Evolutionary conservation across 1,140 invertebrate species (phyloP), one percentile per base, ranked within the genome.

Genomic region (Temnothorax longispinosus): DNA sequence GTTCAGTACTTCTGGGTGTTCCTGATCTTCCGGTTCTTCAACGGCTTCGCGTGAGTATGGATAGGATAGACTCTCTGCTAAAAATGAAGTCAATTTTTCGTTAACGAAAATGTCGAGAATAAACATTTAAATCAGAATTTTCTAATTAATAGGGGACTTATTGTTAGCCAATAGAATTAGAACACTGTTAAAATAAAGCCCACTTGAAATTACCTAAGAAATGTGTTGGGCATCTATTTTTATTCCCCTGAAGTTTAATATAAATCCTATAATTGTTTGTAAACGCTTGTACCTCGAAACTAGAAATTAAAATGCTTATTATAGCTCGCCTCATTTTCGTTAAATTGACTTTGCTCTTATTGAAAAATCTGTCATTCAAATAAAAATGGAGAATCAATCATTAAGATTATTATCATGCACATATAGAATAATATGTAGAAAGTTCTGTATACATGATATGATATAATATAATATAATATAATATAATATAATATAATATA

Each of bases 31-130:
- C 95, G 98, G 93, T 98, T 98, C 90, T 95, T 98, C 92, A 98
- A 98, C 94, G 98, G 98, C 90, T 98, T 98, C 92, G 97, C 97
- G 98, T 98, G 96, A 97, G 97, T 97, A 32, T 10, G 32, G 32
- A 21, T 10, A 41, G 11, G 18, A 13, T 5, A 27, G 5, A n/a
- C 1, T 27, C 3, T 11, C 27, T n/a, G 6, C n/a, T 5, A 21
- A 7, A 0, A 35, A 8, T 18, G 8, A 35, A 13, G 4, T 78
- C 5, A 6, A 78, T 78, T 38, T 52, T 64, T 5, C 13, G n/a
- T 38, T 47, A 15, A 5, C 7, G 18, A 64, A 62, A 21, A 72
- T 2, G 21, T 41, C 27, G 41, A 50, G 18, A 10, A n/a, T 32
- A 32, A 27, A 62, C 5, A 62, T 44, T 41, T 41, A 41, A 5